phyloP scores from a whole-genome alignment of 2,888 invertebrate genomes.

The Pyrocoelia pectoralis region DNA sequence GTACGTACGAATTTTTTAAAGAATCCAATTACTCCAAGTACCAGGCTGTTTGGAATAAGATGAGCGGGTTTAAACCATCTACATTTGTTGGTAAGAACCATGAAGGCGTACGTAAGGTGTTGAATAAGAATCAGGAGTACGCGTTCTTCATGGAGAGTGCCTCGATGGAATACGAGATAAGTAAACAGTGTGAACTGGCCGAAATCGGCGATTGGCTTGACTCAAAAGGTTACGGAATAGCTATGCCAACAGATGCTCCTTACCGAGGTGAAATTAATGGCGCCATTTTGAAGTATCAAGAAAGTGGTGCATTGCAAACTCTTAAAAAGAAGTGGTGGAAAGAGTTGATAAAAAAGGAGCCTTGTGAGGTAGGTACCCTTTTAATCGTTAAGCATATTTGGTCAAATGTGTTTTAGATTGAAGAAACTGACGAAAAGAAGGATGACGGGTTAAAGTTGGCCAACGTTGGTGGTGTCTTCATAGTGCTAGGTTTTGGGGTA shows the following conservation, averaged over 20 bases:
- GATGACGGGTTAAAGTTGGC: conserved; percentile 71
- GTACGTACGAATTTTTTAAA: conserved; percentile 88
- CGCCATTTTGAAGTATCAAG: conserved; percentile 88
- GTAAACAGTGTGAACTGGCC: conserved; percentile 81
- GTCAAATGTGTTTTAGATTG: conserved; percentile 2
- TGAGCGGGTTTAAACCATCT: conserved; percentile 81
- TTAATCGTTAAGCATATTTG: no score
- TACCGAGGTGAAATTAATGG: conserved; percentile 85
- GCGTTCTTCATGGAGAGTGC: conserved; percentile 98
- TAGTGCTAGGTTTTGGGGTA: conserved; percentile 81
- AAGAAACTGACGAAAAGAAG: neutral
- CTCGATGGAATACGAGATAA: conserved; percentile 89
- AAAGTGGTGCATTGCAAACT: conserved; percentile 80
- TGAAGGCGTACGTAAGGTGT: conserved; percentile 88
- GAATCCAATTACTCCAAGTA: conserved; percentile 45
- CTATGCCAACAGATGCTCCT: conserved; percentile 84
- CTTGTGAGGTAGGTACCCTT: conserved; percentile 47
- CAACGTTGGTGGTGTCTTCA: conserved; percentile 92
- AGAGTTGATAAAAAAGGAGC: conserved; percentile 61
- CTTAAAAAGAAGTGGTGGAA: conserved; percentile 96
- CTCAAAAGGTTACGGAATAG: conserved; percentile 93
- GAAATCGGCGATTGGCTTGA: conserved; percentile 85
- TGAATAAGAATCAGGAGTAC: conserved; percentile 79
- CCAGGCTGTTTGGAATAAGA: conserved; percentile 56
- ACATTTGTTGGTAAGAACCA: conserved; percentile 85